Conservation (phyloP, 2,888 invertebrate genomes). For the Eupithecia subumbrata region DNA sequence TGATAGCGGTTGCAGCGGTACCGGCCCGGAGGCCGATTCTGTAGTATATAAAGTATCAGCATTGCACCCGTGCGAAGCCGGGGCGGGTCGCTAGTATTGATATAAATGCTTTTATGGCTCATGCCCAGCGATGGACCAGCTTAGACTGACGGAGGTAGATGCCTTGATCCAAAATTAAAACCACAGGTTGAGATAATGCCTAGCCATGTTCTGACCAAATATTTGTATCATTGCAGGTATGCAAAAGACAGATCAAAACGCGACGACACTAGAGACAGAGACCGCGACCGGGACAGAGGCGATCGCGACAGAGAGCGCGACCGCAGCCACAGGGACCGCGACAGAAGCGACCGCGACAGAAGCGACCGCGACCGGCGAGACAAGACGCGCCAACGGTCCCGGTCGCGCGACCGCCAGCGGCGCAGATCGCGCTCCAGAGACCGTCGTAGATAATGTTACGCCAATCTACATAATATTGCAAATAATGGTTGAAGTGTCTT, state of each 20-base stretch:
- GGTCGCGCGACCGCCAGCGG: slow-evolving; percentile 61
- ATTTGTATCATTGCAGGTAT: slow-evolving; percentile 63
- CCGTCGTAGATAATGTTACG: slow-evolving; percentile 73
- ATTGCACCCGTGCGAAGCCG: too few species aligned
- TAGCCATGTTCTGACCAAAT: neutral
- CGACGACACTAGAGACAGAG: slow-evolving; percentile 65
- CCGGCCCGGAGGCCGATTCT: too few species aligned
- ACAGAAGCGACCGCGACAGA: slow-evolving; percentile 52
- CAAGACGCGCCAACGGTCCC: slow-evolving; percentile 50
- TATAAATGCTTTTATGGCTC: too few species aligned
- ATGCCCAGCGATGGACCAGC: neutral
- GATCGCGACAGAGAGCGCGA: slow-evolving; percentile 59
- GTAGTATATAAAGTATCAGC: too few species aligned
- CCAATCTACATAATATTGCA: slow-evolving; percentile 42
- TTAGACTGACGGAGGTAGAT: neutral
- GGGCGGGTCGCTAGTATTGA: too few species aligned
- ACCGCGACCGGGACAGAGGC: slow-evolving; percentile 64
- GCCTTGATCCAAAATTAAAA: neutral
- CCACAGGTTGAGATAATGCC: neutral
- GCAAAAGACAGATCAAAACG: slow-evolving; percentile 73
- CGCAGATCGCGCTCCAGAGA: slow-evolving; percentile 71
- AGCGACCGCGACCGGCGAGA: slow-evolving; percentile 49
- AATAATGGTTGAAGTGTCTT: slow-evolving; percentile 55
- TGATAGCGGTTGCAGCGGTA: too few species aligned
- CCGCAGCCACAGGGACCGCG: slow-evolving; percentile 39